Evolutionary conservation across 2,888 invertebrate genomes (phyloP).

Genomic region (Altica lythri): DNA sequence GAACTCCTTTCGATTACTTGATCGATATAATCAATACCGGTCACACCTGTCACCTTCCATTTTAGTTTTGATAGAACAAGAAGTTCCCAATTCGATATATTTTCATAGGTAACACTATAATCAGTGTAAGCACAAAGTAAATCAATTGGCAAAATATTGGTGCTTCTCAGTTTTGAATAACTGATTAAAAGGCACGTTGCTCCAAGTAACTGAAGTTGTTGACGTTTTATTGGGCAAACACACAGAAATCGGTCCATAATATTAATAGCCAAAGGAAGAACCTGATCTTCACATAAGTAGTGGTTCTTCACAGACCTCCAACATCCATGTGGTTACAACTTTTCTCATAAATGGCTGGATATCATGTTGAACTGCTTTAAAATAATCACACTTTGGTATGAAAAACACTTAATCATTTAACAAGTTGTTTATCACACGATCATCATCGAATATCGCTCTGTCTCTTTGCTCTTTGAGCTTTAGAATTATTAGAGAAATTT

Average conservation of each 20-base stretch:
- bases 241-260: conserved; percentile 83
- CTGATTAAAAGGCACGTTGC: conserved; percentile 80
- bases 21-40: conserved; percentile 83
- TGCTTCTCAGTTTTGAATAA: conserved; percentile 83
- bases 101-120: conserved; percentile 73
- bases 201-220: conserved; percentile 79
- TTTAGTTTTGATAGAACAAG: conserved; percentile 74
- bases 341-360: conserved; percentile 82
- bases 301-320: too few relatives aligned
- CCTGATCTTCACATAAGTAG: conserved; percentile 82
- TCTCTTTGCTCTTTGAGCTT: conserved; percentile 66
- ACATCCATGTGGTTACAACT: conserved; percentile 84
- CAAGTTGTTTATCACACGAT: conserved; percentile 66
- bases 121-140: conserved; percentile 82
- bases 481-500: conserved; percentile 31
- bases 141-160: conserved; percentile 73
- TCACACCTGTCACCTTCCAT: conserved; percentile 80
- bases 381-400: conserved; percentile 70
- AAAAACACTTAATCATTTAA: conserved; percentile 67
- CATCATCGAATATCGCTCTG: conserved; percentile 64
- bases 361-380: conserved; percentile 72
- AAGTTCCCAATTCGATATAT: conserved; percentile 83
- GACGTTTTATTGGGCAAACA: conserved; percentile 69
- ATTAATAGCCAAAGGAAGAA: conserved; percentile 82
- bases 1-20: conserved; percentile 72